Percentiles rank a stretch among this genome's conserved stretches.
These are phyloP conservation scores for Riptortus pedestris DNA, from an alignment of 1,140 invertebrate genomes.

Conservation along the genomic window DNA sequence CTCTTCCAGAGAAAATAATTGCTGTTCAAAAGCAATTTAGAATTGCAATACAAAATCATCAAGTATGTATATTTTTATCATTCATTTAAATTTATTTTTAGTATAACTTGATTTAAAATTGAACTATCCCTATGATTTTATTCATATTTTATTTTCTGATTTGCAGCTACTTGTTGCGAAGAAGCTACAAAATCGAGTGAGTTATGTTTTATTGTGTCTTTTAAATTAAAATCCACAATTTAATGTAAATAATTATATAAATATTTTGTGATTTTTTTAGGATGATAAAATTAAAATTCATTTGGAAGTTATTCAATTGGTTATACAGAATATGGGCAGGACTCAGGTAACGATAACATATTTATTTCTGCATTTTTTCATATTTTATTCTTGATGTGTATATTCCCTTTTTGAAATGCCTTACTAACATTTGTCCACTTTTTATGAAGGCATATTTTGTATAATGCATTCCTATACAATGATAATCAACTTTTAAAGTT, in stretches of 20 bases:
- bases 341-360: conserved; percentile 9
- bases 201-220: too few species aligned
- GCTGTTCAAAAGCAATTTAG: conserved; percentile 21
- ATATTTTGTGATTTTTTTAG: conserved; percentile 15
- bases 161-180: not conserved
- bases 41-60: conserved; percentile 23
- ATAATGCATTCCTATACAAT: too few species aligned
- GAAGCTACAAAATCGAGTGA: too few species aligned
- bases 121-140: not conserved
- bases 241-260: too few species aligned
- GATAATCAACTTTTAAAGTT: too few species aligned
- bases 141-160: not conserved
- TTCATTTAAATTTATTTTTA: not conserved
- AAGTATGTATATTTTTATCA: conserved; percentile 10
- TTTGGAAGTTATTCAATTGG: conserved; percentile 12
- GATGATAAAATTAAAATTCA: conserved; percentile 7
- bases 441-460: too few species aligned
- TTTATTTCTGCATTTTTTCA: conserved; percentile 4
- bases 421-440: too few species aligned
- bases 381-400: too few species aligned
- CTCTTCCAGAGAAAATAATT: conserved; percentile 13
- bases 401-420: too few species aligned
- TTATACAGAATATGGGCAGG: conserved; percentile 4
- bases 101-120: not conserved
- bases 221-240: too few species aligned